phyloP scores from a whole-genome alignment of 2,888 invertebrate genomes.

The Lasius platythorax region DNA sequence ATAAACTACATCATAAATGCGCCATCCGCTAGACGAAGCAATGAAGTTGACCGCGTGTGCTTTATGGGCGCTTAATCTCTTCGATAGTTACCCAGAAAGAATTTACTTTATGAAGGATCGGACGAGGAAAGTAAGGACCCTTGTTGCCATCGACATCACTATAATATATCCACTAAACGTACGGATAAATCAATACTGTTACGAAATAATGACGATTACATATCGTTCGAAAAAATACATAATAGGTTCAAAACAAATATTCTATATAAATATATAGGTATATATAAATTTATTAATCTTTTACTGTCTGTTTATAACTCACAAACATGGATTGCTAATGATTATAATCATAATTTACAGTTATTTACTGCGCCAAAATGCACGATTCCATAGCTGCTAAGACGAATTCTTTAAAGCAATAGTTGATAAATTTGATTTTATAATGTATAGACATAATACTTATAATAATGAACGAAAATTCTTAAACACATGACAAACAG shows the following conservation, averaged over 20 bases:
- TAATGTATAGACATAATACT: not conserved
- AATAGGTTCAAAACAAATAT: not conserved
- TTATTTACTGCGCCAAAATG: not conserved
- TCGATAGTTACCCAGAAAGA: conserved; percentile 50
- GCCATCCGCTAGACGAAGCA: conserved; percentile 56
- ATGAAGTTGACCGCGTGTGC: conserved; percentile 67
- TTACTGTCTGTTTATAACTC: not conserved
- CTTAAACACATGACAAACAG: not conserved
- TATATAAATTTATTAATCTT: not conserved
- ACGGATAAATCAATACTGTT: conserved; percentile 17
- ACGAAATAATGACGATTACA: not conserved
- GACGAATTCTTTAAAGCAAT: not conserved
- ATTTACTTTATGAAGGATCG: conserved; percentile 50
- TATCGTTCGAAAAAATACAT: not conserved
- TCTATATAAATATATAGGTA: not conserved
- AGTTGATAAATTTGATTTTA: not conserved
- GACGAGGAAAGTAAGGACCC: not conserved
- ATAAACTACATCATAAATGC: conserved; percentile 27
- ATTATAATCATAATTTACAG: not conserved
- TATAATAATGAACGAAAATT: not conserved
- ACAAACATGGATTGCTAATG: not conserved
- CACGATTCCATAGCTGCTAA: not conserved
- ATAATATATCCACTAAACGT: conserved; percentile 41
- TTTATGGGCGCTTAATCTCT: conserved; percentile 69
- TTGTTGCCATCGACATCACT: conserved; percentile 22